phyloP scores from a whole-genome alignment of 2,797 vertebrate genomes.

The Dendrocincla fuliginosa region DNA sequence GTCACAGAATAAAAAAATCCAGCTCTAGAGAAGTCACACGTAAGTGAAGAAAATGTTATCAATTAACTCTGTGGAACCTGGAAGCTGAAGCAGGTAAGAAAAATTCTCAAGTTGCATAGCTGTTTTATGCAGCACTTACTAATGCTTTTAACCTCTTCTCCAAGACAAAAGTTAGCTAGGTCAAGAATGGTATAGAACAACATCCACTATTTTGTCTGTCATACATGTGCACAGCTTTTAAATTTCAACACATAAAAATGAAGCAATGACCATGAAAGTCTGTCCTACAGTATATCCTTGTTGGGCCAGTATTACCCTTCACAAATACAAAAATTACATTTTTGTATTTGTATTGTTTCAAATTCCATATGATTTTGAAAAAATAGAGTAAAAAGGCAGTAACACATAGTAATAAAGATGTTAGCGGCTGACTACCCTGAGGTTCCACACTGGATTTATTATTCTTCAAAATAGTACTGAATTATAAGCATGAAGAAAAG shows the following conservation, averaged over 20 bases:
- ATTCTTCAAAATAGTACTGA: background rate
- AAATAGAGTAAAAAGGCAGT: background rate
- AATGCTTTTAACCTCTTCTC: slow-evolving; percentile 5
- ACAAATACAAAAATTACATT: background rate
- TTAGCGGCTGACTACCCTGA: background rate
- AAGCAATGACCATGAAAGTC: background rate
- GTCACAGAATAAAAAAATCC: background rate
- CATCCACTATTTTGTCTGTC: background rate
- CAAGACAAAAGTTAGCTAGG: background rate
- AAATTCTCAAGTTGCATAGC: background rate
- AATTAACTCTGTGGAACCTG: background rate
- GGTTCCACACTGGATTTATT: background rate
- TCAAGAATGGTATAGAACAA: background rate
- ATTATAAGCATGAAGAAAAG: background rate
- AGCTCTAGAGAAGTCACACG: background rate
- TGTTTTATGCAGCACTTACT: background rate
- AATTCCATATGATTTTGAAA: background rate
- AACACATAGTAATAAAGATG: background rate
- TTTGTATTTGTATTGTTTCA: background rate
- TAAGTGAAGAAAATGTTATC: background rate
- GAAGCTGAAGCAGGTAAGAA: slow-evolving; percentile 6
- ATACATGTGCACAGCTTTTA: background rate
- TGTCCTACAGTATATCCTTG: background rate
- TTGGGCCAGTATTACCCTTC: background rate
- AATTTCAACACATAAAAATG: slow-evolving; percentile 15